Conservation (phyloP, 2,888 invertebrate species). For the Idaea aversata region DNA sequence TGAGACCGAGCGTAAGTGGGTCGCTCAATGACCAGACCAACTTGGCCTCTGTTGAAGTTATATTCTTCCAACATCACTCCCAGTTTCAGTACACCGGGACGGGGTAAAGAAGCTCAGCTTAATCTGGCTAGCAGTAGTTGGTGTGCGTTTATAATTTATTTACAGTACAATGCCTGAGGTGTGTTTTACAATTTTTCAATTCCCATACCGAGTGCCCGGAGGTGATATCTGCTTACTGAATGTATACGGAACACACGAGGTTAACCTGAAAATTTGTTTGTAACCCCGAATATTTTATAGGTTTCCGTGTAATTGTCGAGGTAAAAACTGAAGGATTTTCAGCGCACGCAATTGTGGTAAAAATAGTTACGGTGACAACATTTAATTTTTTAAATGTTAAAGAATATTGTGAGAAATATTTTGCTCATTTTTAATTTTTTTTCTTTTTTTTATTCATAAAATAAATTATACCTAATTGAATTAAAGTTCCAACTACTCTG, state of each 20-base stretch:
- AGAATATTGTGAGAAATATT: background rate
- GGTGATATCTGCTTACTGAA: slow-evolving; percentile 39
- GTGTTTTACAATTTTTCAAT: slow-evolving; percentile 64
- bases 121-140: slow-evolving; percentile 51
- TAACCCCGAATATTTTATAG: slow-evolving; percentile 31
- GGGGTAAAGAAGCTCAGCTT: slow-evolving; percentile 43
- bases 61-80: slow-evolving; percentile 37
- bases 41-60: slow-evolving; percentile 48
- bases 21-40: slow-evolving; percentile 51
- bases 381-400: background rate
- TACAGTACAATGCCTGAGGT: slow-evolving; percentile 66
- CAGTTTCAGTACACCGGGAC: slow-evolving; percentile 34
- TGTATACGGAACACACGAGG: slow-evolving; percentile 41
- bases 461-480: no score
- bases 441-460: no score
- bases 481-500: no score
- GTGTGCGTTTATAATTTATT: slow-evolving; percentile 71
- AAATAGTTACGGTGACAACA: background rate
- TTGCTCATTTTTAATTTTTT: background rate
- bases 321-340: slow-evolving; percentile 18
- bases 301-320: slow-evolving; percentile 20
- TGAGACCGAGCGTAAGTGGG: slow-evolving; percentile 66
- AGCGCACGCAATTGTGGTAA: slow-evolving; percentile 6
- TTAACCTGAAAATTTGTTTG: slow-evolving; percentile 33
- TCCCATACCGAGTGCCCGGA: slow-evolving; percentile 40